phyloP scores from a whole-genome alignment of 1,140 invertebrate species.

The Pissodes strobi region DNA sequence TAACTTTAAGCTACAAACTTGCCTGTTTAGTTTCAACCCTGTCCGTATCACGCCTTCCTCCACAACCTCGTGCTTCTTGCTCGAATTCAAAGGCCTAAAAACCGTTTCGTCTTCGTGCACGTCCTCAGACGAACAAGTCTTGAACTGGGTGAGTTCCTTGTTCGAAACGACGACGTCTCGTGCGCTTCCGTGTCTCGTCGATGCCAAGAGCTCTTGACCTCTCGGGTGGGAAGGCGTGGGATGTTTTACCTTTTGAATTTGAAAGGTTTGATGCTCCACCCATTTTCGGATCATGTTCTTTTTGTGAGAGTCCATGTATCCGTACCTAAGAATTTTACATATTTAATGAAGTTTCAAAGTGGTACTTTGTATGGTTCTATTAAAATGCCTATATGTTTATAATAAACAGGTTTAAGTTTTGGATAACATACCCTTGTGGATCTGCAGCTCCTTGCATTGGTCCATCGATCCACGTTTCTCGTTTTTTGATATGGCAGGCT shows the following conservation, averaged over 20 bases:
- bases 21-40: slow-evolving; percentile 57
- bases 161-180: slow-evolving; percentile 54
- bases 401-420: too few relatives aligned
- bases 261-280: slow-evolving; percentile 88
- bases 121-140: slow-evolving; percentile 64
- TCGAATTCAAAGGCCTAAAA: slow-evolving; percentile 48
- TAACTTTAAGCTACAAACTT: background rate
- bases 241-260: slow-evolving; percentile 72
- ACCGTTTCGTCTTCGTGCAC: slow-evolving; percentile 44
- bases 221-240: background rate
- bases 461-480: slow-evolving; percentile 94
- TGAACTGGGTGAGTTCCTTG: slow-evolving; percentile 69
- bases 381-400: slow-evolving; percentile 39
- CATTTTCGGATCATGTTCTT: slow-evolving; percentile 91
- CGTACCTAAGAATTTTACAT: slow-evolving; percentile 67
- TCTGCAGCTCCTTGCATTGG: slow-evolving; percentile 66
- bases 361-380: slow-evolving; percentile 36
- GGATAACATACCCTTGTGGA: slow-evolving; percentile 20
- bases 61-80: slow-evolving; percentile 58
- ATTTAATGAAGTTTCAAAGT: background rate
- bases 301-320: slow-evolving; percentile 89
- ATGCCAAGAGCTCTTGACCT: background rate
- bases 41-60: slow-evolving; percentile 64
- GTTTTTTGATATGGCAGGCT: slow-evolving; percentile 71
- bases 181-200: slow-evolving; percentile 22